Conservation (phyloP, 1,140 invertebrate genomes). For the Ceratosolen solmsi region DNA sequence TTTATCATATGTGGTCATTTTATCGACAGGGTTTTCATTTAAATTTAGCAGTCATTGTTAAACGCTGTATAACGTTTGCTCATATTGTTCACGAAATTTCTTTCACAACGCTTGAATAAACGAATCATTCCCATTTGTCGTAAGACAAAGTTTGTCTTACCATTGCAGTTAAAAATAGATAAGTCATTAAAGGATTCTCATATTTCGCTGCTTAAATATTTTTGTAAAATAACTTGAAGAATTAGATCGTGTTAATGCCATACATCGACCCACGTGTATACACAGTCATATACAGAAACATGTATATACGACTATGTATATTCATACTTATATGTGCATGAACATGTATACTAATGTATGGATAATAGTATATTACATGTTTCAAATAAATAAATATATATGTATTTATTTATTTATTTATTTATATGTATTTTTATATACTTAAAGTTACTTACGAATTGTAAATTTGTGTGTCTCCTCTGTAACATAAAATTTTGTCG, state of each 20-base stretch:
- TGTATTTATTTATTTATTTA: not conserved
- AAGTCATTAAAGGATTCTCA: conserved; percentile 24
- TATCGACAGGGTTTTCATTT: not conserved
- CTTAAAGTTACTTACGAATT: not conserved
- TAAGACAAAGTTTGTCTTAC: conserved; percentile 34
- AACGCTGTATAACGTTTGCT: not conserved
- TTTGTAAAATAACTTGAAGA: too few species aligned
- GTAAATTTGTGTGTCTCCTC: too few species aligned
- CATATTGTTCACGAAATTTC: conserved; percentile 41
- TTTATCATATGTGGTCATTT: conserved; percentile 31
- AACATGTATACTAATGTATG: not conserved
- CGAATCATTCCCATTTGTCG: conserved; percentile 24
- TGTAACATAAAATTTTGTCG: not conserved
- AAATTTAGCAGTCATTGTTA: conserved; percentile 29
- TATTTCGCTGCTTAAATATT: conserved; percentile 28
- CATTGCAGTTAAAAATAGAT: conserved; percentile 23
- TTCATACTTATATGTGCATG: not conserved
- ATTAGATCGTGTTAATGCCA: conserved; percentile 25
- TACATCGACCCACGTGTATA: too few species aligned
- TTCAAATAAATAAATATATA: conserved; percentile 16
- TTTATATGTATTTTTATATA: not conserved
- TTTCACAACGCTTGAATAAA: conserved; percentile 41
- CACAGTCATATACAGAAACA: not conserved
- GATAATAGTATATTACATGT: conserved; percentile 39
- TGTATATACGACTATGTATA: not conserved